These are phyloP conservation scores for Sesia apiformis DNA, from an alignment of 2,888 invertebrate species.

Conservation along the genomic window DNA sequence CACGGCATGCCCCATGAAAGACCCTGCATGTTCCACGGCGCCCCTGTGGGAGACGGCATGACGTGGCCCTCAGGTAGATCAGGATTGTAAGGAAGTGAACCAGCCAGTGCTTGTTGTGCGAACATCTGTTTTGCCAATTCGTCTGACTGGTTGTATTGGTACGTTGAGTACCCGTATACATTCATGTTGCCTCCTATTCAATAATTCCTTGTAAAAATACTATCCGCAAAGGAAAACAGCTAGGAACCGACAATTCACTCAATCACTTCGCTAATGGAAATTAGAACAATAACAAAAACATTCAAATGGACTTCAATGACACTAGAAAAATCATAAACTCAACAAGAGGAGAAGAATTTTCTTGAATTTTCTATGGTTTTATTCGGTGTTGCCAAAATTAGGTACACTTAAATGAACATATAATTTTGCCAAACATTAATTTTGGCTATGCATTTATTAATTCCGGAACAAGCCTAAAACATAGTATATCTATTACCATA, in stretches of 20 bases:
- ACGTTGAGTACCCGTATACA: constrained; percentile 48
- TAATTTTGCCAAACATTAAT: too few species aligned
- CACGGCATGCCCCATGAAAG: constrained; percentile 68
- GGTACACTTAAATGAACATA: too few species aligned
- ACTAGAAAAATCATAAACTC: constrained; percentile 1
- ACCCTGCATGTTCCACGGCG: constrained; percentile 69
- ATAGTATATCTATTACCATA: too few species aligned
- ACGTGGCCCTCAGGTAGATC: constrained; percentile 33
- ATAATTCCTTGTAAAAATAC: too few species aligned
- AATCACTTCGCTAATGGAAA: too few species aligned
- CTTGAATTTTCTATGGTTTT: constrained; percentile 12
- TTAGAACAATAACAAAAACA: too few species aligned
- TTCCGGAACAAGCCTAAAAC: too few species aligned
- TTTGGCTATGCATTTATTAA: too few species aligned
- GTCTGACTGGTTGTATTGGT: constrained; percentile 48
- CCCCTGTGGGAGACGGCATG: constrained; percentile 57
- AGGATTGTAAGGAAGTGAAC: constrained; percentile 29
- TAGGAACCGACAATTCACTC: too few species aligned
- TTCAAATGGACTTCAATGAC: too few species aligned
- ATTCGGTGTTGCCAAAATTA: neutral
- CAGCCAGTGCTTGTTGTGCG: constrained; percentile 46
- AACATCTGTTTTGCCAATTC: constrained; percentile 56
- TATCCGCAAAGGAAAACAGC: too few species aligned
- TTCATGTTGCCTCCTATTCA: constrained; percentile 32
- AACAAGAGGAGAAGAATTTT: constrained; percentile 9